Evolutionary conservation across 1,140 invertebrate genomes (phyloP), one percentile per base, ranked within the genome.

Genomic region (Lordiphosa mommai): DNA sequence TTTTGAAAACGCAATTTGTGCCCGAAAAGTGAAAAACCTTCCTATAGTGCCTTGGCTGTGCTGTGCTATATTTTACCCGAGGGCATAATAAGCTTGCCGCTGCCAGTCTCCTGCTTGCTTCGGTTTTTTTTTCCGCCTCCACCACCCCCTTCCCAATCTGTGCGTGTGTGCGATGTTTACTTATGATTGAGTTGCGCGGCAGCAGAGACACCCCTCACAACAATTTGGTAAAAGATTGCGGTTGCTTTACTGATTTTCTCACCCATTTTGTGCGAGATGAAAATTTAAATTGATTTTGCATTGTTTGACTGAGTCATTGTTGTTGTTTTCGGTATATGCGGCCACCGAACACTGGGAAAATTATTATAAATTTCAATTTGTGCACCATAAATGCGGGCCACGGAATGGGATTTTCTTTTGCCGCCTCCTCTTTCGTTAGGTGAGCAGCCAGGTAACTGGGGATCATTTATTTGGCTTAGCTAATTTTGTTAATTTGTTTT

Each of bases 251-350:
- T 82, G 77, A 82, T 84, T 84, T 82, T 82, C 72, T 77, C 72
- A 76, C 77, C 77, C 77, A 76, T 84, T 84, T 74, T 57, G 53
- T 58, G 58, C 53, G 67, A 84, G 77, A 82, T 84, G 72, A 72
- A 84, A 82, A 84, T 84, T 77, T 77, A 84, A 84, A 84, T 84
- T 84, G 77, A 84, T 84, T 79, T 77, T 84, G 53, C 77, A 82
- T 82, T 82, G 77, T 82, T 82, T 84, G 77, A 77, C 40, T 43
- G 58, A 64, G 76, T 61, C 67, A 84, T 82, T 84, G 72, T 77
- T 84, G 68, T 76, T 77, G 72, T 46, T 57, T 50, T 56, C 55
- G 50, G 49, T 46, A 34, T 4, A 1, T 36, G 4, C 14, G 5
- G 9, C 16, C 61, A 34, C 38, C 17, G 14, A 50, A 29, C 30